Conservation (phyloP, 1,140 invertebrate species). For the Anastatus disparis region DNA sequence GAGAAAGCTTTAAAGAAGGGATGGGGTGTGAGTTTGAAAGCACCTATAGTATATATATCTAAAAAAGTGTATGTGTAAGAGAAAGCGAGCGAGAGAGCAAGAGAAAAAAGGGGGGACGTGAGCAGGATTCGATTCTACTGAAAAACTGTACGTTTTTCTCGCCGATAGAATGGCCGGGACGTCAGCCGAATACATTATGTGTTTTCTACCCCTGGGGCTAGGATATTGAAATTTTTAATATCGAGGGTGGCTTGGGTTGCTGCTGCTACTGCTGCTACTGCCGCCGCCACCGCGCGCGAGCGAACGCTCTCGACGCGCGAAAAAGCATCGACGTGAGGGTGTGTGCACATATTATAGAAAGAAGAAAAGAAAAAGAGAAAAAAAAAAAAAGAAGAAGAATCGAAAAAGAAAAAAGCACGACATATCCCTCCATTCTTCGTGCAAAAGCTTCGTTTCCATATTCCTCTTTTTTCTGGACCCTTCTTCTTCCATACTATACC, state of each 20-base stretch:
- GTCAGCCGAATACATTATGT: conserved; percentile 69
- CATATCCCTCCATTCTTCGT: conserved; percentile 16
- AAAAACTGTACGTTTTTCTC: conserved; percentile 69
- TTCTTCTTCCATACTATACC: neutral
- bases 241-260: conserved; percentile 54
- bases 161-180: conserved; percentile 68
- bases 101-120: conserved; percentile 37
- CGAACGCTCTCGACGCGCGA: neutral
- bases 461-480: conserved; percentile 11
- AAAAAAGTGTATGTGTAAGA: conserved; percentile 66
- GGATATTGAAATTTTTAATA: conserved; percentile 70
- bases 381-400: too few relatives aligned
- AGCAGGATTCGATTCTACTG: conserved; percentile 64
- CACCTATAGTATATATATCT: too few relatives aligned
- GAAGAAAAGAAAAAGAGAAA: neutral
- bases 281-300: neutral
- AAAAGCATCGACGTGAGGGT: conserved; percentile 19
- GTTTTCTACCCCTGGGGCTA: conserved; percentile 67
- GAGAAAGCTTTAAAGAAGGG: conserved; percentile 8
- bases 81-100: neutral
- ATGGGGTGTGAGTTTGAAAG: conserved; percentile 27
- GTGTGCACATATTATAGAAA: neutral
- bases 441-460: too few relatives aligned
- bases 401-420: conserved; percentile 21
- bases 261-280: conserved; percentile 10